Base-by-base conservation (phyloP, 2,797 vertebrate species). In the Phyllotis vaccarum region DNA sequence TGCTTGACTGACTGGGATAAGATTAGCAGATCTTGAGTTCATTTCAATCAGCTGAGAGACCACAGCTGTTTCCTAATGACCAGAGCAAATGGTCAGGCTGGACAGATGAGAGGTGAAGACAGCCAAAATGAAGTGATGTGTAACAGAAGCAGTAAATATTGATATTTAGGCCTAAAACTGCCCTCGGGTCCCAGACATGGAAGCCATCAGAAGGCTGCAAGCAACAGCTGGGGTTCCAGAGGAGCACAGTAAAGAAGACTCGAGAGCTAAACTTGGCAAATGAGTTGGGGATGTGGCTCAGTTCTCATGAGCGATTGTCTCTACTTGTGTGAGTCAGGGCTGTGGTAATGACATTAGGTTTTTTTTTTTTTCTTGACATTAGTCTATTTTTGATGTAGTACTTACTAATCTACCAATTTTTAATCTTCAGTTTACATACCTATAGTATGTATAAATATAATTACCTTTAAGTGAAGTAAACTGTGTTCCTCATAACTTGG, bases 361-460 rank as follows among this genome's bases (percentile, higher is more conserved):
- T 31, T 56, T 3, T 79, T 76, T 54, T 88, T 43, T 49, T 5
- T 49, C 9, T 49, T 29, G 60, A 64, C 60, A 12, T 64, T 29
- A 40, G 17, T 70, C n/a, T 62, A 3, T 79, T 76, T 54, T 88
- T 43, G 37, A n/a, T 66, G 56, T 58, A 27, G 91, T 91, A 12
- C 5, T 72, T 37, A 54, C 6, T 52, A 75, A 24, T 78, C 37
- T 76, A 11, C 52, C 87, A 34, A 86, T 90, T 52, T 11, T 72
- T 89, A 62, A 29, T 14, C 56, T 83, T 91, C 8, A 34, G 6
- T n/a, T 85, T 93, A 95, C 90, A 85, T 91, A 79, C 13, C 52
- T 93, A 79, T 34, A 89, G 78, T 43, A 66, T 82, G n/a, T 27
- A 2, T 21, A 91, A 76, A 17, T 52, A 31, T 92, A 74, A 56